Conservation (phyloP, 2,888 invertebrate genomes). For the Philereme vetulata region DNA sequence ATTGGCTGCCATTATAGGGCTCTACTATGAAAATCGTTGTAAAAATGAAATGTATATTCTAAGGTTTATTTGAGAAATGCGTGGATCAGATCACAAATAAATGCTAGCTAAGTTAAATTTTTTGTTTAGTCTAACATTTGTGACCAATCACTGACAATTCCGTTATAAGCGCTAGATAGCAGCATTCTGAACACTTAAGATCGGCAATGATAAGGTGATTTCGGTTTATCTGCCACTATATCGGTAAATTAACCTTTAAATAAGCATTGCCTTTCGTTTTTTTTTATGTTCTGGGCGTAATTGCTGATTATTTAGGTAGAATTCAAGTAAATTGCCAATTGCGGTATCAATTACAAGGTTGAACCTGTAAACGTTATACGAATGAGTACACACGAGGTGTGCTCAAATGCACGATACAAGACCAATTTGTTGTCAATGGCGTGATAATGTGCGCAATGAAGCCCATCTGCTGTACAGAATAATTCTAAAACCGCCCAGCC, state of each 20-base stretch:
- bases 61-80: no score
- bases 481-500: neutral
- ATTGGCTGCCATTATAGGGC: slow-evolving; percentile 14
- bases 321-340: slow-evolving; percentile 10
- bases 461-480: neutral
- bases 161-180: slow-evolving; percentile 7
- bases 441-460: neutral
- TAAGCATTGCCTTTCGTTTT: slow-evolving; percentile 22
- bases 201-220: slow-evolving; percentile 20
- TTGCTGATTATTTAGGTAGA: slow-evolving; percentile 9
- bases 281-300: slow-evolving; percentile 18
- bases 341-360: slow-evolving; percentile 7
- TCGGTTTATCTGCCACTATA: slow-evolving; percentile 22
- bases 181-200: slow-evolving; percentile 9
- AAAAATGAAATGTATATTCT: no score
- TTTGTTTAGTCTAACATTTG: slow-evolving; percentile 4
- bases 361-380: neutral
- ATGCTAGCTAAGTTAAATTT: neutral
- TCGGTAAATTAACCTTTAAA: slow-evolving; percentile 30
- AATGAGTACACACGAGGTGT: neutral
- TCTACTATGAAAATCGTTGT: neutral
- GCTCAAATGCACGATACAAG: neutral
- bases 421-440: neutral
- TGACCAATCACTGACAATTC: slow-evolving; percentile 7
- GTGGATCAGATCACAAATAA: no score